Percentiles rank a stretch among this genome's conserved stretches.
Evolutionary conservation across 2,888 invertebrate genomes (phyloP).

Genomic region (Boloria selene): DNA sequence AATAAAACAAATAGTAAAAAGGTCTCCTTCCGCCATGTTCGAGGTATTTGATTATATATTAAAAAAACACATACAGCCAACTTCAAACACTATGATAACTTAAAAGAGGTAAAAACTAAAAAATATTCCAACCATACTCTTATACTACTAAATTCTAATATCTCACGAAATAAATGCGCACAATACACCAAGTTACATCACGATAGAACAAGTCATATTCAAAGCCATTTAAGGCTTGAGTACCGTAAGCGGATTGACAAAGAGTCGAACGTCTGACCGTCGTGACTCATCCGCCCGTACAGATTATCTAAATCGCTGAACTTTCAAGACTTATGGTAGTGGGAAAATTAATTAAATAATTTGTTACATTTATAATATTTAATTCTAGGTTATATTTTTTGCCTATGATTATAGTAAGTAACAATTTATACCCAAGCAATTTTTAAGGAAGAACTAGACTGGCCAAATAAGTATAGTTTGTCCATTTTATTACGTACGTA

Average conservation of each 20-base stretch:
- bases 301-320: slow-evolving; percentile 64
- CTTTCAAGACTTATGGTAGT: slow-evolving; percentile 40
- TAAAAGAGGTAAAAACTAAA: background rate
- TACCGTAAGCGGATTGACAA: slow-evolving; percentile 61
- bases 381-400: no score
- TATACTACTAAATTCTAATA: background rate
- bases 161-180: slow-evolving; percentile 10
- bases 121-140: background rate
- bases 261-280: slow-evolving; percentile 64
- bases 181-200: slow-evolving; percentile 17
- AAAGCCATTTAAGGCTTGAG: slow-evolving; percentile 31
- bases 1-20: no score
- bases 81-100: no score
- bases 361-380: background rate
- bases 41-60: no score
- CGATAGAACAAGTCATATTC: slow-evolving; percentile 18
- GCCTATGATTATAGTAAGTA: no score
- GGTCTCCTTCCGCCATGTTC: no score
- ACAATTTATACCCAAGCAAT: no score
- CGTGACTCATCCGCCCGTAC: slow-evolving; percentile 71
- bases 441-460: no score
- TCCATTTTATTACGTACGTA: no score
- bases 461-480: no score
- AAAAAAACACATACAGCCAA: no score
- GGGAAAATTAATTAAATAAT: slow-evolving; percentile 16